These are phyloP conservation scores for Galeruca laticollis DNA, from an alignment of 2,888 invertebrate species.

Conservation along the genomic window DNA sequence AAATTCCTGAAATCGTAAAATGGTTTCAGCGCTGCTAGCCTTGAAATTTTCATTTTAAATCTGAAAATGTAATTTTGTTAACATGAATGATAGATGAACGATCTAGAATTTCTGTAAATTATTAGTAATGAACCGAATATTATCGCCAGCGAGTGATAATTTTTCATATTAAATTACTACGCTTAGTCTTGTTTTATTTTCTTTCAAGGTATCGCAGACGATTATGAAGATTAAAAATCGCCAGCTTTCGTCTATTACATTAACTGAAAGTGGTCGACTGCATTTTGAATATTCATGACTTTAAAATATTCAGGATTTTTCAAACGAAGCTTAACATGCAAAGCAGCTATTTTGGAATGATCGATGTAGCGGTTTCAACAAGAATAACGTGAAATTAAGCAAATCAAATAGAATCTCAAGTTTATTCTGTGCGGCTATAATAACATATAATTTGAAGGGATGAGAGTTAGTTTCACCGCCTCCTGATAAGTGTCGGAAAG, in stretches of 20 bases:
- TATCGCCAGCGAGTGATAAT: neutral
- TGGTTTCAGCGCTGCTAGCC: too few species aligned
- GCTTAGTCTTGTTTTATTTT: too few species aligned
- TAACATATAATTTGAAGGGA: too few species aligned
- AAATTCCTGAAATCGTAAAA: too few species aligned
- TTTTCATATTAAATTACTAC: neutral
- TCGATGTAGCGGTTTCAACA: neutral
- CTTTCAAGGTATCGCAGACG: neutral
- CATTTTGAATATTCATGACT: conserved; percentile 3
- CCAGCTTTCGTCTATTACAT: neutral
- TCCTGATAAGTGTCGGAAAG: too few species aligned
- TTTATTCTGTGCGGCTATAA: too few species aligned
- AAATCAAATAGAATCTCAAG: neutral
- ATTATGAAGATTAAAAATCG: neutral
- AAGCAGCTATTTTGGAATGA: neutral
- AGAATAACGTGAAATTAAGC: neutral
- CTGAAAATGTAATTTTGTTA: too few species aligned
- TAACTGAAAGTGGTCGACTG: neutral
- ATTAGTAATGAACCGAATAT: neutral
- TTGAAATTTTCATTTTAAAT: too few species aligned
- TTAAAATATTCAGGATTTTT: neutral
- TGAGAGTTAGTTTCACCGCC: too few species aligned
- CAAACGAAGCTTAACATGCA: neutral
- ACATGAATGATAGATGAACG: too few species aligned
- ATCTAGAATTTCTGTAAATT: neutral